These are phyloP conservation scores for Podiceps cristatus DNA, from an alignment of 2,113 vertebrate species.

Conservation along the genomic window DNA sequence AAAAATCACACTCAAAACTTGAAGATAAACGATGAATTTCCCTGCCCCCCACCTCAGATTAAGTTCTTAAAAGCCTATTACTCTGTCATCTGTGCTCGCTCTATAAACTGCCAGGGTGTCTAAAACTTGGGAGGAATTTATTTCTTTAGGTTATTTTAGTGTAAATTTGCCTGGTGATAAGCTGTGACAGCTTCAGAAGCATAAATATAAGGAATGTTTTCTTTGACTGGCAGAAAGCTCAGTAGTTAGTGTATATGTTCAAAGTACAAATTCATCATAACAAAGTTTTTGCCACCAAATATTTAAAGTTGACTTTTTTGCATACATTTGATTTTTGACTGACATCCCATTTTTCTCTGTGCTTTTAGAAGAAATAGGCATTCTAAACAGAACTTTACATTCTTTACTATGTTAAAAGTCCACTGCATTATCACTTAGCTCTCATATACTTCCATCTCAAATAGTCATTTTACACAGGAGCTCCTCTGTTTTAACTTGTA, in stretches of 20 bases:
- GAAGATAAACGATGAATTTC: background rate
- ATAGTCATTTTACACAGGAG: background rate
- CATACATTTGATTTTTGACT: background rate
- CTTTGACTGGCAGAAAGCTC: background rate
- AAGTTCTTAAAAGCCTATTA: background rate
- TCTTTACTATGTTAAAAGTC: background rate
- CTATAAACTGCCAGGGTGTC: background rate
- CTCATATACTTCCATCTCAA: background rate
- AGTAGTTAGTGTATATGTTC: background rate
- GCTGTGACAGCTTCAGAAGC: background rate
- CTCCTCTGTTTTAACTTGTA: background rate
- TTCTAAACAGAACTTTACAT: background rate
- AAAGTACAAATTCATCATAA: background rate
- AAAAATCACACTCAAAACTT: background rate
- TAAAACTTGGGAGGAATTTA: background rate
- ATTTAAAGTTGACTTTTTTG: background rate
- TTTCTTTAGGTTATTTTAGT: background rate
- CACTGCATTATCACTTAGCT: background rate
- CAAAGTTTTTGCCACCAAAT: background rate
- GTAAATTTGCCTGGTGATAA: background rate
- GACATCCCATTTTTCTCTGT: accelerated
- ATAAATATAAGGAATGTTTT: background rate
- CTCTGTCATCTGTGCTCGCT: background rate
- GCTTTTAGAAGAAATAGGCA: background rate
- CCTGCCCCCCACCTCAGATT: background rate